A percentile compares a stretch with the other conserved stretches of the same genome.
Evolutionary conservation across 2,888 invertebrate genomes (phyloP).

Genomic region (Tetranychus truncatus): DNA sequence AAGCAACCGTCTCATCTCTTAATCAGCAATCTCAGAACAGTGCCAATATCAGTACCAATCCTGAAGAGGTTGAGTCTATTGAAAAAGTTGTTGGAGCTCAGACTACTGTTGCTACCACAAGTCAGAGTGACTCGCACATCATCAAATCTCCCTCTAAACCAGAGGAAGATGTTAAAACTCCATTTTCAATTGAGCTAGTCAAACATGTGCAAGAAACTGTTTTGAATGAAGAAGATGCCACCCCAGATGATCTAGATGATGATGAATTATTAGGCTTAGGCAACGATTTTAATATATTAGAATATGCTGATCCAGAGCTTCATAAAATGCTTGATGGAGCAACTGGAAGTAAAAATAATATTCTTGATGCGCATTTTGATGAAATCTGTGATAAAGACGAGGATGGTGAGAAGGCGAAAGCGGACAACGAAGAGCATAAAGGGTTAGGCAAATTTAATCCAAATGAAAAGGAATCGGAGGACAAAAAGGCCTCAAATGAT

Average conservation of each 20-base stretch:
- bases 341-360: conserved; percentile 56
- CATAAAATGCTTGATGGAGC: conserved; percentile 46
- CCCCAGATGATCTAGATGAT: conserved; percentile 50
- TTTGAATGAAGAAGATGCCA: conserved; percentile 19
- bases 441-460: not conserved
- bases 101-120: not conserved
- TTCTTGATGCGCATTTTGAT: conserved; percentile 55
- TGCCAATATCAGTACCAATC: not conserved
- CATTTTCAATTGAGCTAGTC: conserved; percentile 24
- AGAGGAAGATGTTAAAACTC: conserved; percentile 18
- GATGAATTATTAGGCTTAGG: conserved; percentile 73
- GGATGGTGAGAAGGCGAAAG: conserved; percentile 28
- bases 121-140: not conserved
- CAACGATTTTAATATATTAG: conserved; percentile 80
- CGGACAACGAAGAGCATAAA: not conserved
- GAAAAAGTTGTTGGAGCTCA: not conserved
- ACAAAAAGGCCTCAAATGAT: not conserved
- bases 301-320: conserved; percentile 83
- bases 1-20: not conserved
- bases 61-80: not conserved
- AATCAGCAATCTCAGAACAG: conserved; percentile 9
- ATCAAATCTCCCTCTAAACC: not conserved
- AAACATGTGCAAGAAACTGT: conserved; percentile 25
- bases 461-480: not conserved
- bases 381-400: conserved; percentile 52